Evolutionary conservation across 2,797 vertebrate genomes (phyloP).

Genomic region (Enoplosus armatus): DNA sequence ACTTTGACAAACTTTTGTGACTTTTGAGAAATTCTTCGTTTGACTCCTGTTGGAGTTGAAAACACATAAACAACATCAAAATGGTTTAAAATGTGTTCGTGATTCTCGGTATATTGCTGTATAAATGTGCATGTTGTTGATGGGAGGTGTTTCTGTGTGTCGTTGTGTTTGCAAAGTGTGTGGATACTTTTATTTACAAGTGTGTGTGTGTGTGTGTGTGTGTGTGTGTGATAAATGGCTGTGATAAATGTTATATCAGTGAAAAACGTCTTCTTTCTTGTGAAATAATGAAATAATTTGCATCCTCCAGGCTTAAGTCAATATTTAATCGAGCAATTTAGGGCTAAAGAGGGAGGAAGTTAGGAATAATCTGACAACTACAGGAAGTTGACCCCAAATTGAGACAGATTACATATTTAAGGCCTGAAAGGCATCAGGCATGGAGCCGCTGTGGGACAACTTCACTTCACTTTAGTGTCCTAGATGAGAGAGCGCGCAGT

Average conservation of each 20-base stretch:
- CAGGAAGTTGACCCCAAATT: constrained; percentile 21
- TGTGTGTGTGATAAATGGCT: neutral
- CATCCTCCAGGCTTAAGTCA: constrained; percentile 17
- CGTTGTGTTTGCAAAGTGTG: neutral
- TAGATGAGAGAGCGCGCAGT: neutral
- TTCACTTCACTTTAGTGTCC: neutral
- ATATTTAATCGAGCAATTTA: constrained; percentile 45
- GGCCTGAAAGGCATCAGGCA: neutral
- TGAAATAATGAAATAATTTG: constrained; percentile 33
- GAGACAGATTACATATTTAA: constrained; percentile 10
- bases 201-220: neutral
- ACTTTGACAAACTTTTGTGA: neutral
- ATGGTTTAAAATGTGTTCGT: neutral
- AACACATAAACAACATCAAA: neutral
- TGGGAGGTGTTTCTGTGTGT: too few species aligned
- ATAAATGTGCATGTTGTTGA: too few species aligned
- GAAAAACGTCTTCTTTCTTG: neutral
- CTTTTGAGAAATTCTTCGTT: neutral
- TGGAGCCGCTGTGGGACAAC: neutral
- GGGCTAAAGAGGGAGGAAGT: constrained; percentile 2
- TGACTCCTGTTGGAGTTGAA: too few species aligned
- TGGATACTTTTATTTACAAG: neutral
- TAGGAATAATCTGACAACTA: constrained; percentile 17
- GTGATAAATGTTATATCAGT: constrained; percentile 15
- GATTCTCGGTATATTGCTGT: neutral